A percentile compares a stretch with the other conserved stretches of the same genome.
phyloP scores from a whole-genome alignment of 2,113 vertebrate genomes.

The Ammodytes dubius region DNA sequence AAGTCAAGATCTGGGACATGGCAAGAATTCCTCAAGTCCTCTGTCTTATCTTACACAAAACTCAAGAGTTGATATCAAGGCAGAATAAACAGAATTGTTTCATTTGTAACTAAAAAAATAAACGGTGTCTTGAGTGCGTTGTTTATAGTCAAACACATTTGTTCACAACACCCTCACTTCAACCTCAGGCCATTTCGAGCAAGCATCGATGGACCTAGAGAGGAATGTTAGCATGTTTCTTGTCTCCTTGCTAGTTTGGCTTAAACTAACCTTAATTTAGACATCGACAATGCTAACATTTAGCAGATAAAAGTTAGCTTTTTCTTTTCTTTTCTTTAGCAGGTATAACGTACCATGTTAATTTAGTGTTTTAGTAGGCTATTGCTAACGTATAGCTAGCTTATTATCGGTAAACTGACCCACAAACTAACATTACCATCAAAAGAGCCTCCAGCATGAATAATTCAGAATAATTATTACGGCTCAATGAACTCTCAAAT shows the following conservation, averaged over 20 bases:
- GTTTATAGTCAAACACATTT: no score
- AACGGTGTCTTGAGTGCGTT: background rate
- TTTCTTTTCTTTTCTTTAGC: background rate
- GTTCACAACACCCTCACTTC: background rate
- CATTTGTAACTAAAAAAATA: background rate
- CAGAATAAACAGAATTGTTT: background rate
- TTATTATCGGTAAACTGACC: background rate
- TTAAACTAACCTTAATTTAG: background rate
- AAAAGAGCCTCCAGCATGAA: background rate
- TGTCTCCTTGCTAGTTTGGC: no score
- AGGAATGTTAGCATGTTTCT: background rate
- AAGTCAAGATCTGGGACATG: background rate
- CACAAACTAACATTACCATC: background rate
- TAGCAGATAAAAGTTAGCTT: background rate
- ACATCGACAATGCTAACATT: background rate
- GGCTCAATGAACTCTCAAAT: background rate
- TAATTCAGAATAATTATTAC: background rate
- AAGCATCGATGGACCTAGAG: background rate
- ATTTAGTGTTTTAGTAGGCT: background rate
- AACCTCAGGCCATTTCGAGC: background rate
- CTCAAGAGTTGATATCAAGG: background rate
- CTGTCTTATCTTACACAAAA: background rate
- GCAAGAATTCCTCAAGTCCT: background rate
- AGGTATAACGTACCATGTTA: background rate
- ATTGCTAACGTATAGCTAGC: background rate